These are phyloP conservation scores for Danio aesculapii DNA, from an alignment of 2,797 vertebrate genomes.

Conservation along the genomic window DNA sequence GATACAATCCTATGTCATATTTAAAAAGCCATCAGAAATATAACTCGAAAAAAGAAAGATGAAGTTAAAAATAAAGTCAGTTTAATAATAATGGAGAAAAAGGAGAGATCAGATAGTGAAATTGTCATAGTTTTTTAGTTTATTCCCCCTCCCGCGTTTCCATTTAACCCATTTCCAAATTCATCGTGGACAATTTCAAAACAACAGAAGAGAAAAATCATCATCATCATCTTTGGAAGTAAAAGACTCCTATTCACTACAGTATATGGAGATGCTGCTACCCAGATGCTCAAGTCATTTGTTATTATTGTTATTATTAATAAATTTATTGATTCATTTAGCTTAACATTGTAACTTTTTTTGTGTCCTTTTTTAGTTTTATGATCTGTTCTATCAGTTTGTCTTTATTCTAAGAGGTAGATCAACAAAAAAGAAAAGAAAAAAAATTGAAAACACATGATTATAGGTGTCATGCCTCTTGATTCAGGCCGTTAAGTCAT, in stretches of 20 bases:
- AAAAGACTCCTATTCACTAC: conserved; percentile 83
- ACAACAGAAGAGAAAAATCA: conserved; percentile 72
- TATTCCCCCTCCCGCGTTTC: conserved; percentile 64
- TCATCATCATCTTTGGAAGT: conserved; percentile 81
- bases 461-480: conserved; percentile 74
- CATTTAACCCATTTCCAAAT: conserved; percentile 72
- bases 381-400: conserved; percentile 76
- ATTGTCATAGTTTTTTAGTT: conserved; percentile 48
- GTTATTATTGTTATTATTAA: conserved; percentile 76
- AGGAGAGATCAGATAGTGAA: conserved; percentile 60
- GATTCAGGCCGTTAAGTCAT: conserved; percentile 69
- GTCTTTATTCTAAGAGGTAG: conserved; percentile 91
- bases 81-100: conserved; percentile 65
- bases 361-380: conserved; percentile 72
- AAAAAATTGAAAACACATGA: conserved; percentile 74
- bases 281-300: conserved; percentile 80
- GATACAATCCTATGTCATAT: conserved; percentile 84
- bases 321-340: conserved; percentile 55
- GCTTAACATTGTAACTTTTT: conserved; percentile 68
- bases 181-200: conserved; percentile 68
- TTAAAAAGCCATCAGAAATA: conserved; percentile 71
- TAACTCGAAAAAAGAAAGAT: conserved; percentile 71
- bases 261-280: conserved; percentile 90
- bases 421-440: conserved; percentile 84
- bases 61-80: conserved; percentile 70